Percentiles rank a stretch among this genome's conserved stretches.
phyloP scores from a whole-genome alignment of 1,140 invertebrate species.

The Drosophila nikananu region DNA sequence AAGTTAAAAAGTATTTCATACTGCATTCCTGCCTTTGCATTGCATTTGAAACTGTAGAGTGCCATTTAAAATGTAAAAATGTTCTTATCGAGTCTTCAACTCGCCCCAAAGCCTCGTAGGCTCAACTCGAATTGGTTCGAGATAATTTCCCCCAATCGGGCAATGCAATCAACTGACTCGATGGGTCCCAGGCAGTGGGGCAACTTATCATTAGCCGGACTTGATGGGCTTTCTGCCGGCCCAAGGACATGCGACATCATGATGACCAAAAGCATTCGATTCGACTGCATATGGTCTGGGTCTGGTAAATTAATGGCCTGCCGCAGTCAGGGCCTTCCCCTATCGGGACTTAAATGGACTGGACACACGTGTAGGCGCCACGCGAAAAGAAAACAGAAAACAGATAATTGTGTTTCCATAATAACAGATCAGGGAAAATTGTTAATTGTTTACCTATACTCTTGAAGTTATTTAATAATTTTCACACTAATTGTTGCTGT shows the following conservation, averaged over 20 bases:
- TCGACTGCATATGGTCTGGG: conserved; percentile 31
- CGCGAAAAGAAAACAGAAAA: conserved; percentile 15
- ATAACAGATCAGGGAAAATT: conserved; percentile 1
- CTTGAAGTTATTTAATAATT: not conserved
- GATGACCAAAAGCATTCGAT: conserved; percentile 49
- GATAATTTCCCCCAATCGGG: conserved; percentile 43
- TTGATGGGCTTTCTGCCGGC: conserved; percentile 48
- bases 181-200: conserved; percentile 30
- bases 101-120: conserved; percentile 14
- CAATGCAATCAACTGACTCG: conserved; percentile 44
- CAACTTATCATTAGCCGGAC: conserved; percentile 53
- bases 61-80: not conserved
- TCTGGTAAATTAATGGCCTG: conserved; percentile 47
- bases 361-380: conserved; percentile 27
- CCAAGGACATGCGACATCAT: conserved; percentile 63
- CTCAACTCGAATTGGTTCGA: conserved; percentile 34
- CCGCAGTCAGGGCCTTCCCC: conserved; percentile 39
- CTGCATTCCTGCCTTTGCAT: not conserved
- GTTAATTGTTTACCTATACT: not conserved
- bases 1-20: not conserved
- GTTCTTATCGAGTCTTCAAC: conserved; percentile 36
- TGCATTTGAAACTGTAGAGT: not conserved
- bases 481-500: not conserved
- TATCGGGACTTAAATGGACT: conserved; percentile 34
- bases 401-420: not conserved